Base-by-base conservation (phyloP, 2,113 vertebrate species). In the Silurus glanis region DNA sequence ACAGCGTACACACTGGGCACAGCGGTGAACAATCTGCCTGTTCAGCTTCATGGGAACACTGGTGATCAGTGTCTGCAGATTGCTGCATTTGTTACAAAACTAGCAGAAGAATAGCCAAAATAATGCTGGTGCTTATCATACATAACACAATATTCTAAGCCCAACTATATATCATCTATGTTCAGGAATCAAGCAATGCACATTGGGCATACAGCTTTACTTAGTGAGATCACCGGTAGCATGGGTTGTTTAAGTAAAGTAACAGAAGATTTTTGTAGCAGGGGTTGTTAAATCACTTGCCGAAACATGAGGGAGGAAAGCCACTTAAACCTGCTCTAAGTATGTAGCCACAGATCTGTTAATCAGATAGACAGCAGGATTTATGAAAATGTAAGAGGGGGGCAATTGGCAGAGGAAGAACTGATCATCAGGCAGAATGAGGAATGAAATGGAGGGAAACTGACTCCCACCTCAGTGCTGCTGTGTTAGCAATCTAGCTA, bases 401-500 rank as follows among this genome's bases (percentile, higher is more conserved):
- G 74, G 51, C 55, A 23, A 80, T 45, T 80, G 25, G 14, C 56
- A 80, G 56, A 80, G 17, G 28, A 59, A 59, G 55, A 61, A 80
- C 56, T 45, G 78, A 80, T 37, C 28, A 80, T 5, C 56, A 59
- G 28, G 78, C 1, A 80, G 78, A 80, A 80, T 59, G 9, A 59
- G 78, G 5, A 59, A 80, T 58, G 9, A 80, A 80, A 80, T 9
- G 10, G 55, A 79, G n/a, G 76, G 25, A 28, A 80, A 80, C 19
- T 58, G 14, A 56, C 53, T 80, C 14, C 4, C 17, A 80, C 16
- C 16, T 25, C 13, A 25, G 75, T 25, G 23, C 8, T 78, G 51
- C 23, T 25, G 51, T 78, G 16, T 80, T 80, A 80, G 17, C 16
- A 80, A 80, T 37, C 55, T 59, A 56, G 25, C 28, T 80, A 59